Evolutionary conservation across 1,140 invertebrate species (phyloP).

Genomic region (Berghia stephanieae): DNA sequence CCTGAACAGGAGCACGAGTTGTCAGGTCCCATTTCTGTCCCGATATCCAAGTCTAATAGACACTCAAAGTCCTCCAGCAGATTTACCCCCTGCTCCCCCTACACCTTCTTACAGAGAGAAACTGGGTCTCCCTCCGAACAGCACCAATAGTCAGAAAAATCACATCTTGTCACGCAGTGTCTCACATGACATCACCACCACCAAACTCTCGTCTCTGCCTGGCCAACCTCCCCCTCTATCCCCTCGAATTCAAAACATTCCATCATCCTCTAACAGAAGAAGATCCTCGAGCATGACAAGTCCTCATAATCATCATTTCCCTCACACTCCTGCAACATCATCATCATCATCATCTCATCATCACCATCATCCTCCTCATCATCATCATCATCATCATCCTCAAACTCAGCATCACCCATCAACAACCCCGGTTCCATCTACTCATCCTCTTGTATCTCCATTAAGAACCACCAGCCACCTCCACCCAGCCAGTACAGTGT

Average conservation of each 20-base stretch:
- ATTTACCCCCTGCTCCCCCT: constrained; percentile 60
- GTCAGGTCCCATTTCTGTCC: constrained; percentile 45
- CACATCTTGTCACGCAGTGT: constrained; percentile 8
- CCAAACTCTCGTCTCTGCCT: too few relatives aligned
- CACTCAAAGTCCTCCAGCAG: constrained; percentile 57
- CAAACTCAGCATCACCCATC: too few relatives aligned
- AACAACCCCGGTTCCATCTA: too few relatives aligned
- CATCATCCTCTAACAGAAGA: neutral
- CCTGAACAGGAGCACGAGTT: too few relatives aligned
- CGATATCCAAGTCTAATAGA: constrained; percentile 53
- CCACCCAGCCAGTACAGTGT: neutral
- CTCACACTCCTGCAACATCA: neutral
- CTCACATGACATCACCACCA: constrained; percentile 16
- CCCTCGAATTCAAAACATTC: neutral
- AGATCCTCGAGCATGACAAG: constrained; percentile 16
- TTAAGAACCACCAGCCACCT: neutral
- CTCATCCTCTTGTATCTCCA: too few relatives aligned
- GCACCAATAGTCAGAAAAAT: too few relatives aligned
- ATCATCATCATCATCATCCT: too few relatives aligned
- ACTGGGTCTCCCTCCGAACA: constrained; percentile 21
- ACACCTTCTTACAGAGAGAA: constrained; percentile 47
- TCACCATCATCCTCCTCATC: constrained; percentile 3
- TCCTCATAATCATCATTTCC: too few relatives aligned
- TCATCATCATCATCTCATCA: neutral
- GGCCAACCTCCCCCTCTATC: neutral